A percentile compares a stretch with the other conserved stretches of the same genome.
These are phyloP conservation scores for Antechinus stuartii DNA, from an alignment of 2,113 vertebrate genomes.

Conservation along the genomic window DNA sequence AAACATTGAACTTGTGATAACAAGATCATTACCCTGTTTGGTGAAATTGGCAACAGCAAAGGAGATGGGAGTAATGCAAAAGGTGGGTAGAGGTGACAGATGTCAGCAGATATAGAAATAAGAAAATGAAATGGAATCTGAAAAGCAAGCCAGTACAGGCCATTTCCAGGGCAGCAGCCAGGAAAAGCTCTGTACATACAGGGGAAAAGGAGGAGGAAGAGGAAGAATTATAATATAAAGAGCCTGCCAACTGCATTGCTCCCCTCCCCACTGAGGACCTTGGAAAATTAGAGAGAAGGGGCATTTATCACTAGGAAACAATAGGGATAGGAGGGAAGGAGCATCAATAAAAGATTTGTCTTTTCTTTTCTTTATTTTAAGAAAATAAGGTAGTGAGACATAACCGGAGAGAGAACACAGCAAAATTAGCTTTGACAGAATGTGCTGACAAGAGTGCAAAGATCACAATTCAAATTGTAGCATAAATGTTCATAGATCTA, in stretches of 20 bases:
- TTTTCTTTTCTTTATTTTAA: not conserved
- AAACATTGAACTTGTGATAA: not conserved
- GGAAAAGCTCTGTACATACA: not conserved
- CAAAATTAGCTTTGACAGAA: not conserved
- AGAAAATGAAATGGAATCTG: not conserved
- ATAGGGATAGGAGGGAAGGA: not conserved
- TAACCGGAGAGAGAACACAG: not conserved
- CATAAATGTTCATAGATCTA: not conserved
- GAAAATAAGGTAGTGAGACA: not conserved
- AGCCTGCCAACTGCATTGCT: not conserved
- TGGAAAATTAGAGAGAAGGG: not conserved
- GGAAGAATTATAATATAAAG: not conserved
- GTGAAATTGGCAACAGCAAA: not conserved
- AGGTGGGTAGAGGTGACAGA: not conserved
- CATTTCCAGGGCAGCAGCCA: not conserved
- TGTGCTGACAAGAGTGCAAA: not conserved
- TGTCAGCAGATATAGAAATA: not conserved
- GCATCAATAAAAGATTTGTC: not conserved
- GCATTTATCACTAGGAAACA: not conserved
- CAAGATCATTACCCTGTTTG: not conserved
- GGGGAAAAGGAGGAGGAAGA: not conserved
- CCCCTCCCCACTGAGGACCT: not conserved
- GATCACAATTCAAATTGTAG: not conserved
- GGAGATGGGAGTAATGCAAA: not conserved
- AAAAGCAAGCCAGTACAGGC: not conserved